Evolutionary conservation across 2,113 vertebrate genomes (phyloP).

Genomic region (Oostethus manadensis): DNA sequence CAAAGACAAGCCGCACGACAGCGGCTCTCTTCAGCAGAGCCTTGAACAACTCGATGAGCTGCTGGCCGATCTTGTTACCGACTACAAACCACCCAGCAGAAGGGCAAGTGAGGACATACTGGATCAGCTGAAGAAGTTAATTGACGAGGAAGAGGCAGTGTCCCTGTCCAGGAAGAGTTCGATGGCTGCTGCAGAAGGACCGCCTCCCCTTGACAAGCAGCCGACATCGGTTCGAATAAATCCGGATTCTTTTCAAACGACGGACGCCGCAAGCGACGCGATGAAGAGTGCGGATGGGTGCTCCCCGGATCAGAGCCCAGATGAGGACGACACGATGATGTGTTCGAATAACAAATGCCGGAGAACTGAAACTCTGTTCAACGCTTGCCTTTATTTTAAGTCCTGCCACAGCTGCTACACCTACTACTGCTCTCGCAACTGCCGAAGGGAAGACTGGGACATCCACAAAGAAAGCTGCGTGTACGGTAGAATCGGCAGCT

Average conservation of each 20-base stretch:
- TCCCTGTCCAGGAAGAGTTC: constrained; percentile 64
- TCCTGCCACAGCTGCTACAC: constrained; percentile 98
- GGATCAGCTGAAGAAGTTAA: constrained; percentile 83
- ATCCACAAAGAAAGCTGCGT: constrained; percentile 92
- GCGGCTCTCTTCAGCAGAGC: constrained; percentile 83
- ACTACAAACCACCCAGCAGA: constrained; percentile 81
- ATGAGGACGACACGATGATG: constrained; percentile 95
- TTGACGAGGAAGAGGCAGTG: constrained; percentile 71
- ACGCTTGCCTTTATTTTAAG: constrained; percentile 97
- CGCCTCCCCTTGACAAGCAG: constrained; percentile 77
- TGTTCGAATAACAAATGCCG: constrained; percentile 94
- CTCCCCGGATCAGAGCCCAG: constrained; percentile 87
- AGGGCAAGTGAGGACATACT: constrained; percentile 76
- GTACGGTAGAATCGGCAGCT: constrained; percentile 86
- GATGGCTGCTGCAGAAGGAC: constrained; percentile 56
- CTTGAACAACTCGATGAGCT: constrained; percentile 95
- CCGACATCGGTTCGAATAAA: constrained; percentile 76
- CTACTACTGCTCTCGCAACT: constrained; percentile 95
- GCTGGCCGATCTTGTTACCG: constrained; percentile 90
- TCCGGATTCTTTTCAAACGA: constrained; percentile 55
- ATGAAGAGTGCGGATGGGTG: constrained; percentile 75
- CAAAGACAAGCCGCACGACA: constrained; percentile 72
- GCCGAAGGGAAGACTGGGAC: constrained; percentile 94
- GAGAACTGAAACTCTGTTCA: constrained; percentile 90
- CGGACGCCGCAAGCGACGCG: constrained; percentile 63